Conservation (phyloP, 2,797 vertebrate species). For the Sebastes variabilis region DNA sequence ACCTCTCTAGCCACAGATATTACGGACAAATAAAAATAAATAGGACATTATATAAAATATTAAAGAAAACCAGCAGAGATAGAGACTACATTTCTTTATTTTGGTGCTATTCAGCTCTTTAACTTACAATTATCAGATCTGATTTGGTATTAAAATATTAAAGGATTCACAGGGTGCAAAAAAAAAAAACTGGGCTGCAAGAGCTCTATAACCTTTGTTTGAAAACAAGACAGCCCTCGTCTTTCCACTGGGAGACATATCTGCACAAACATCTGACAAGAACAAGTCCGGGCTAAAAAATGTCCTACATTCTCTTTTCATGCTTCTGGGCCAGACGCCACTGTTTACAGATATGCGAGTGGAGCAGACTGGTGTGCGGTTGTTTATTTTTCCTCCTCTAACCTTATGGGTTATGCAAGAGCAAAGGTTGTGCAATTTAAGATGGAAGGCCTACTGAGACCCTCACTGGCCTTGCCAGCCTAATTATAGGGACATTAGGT, state of each 20-base stretch:
- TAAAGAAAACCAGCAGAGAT: neutral
- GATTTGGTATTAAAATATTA: neutral
- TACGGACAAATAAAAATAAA: neutral
- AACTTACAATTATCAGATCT: neutral
- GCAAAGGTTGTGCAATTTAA: slow-evolving; percentile 64
- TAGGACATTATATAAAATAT: neutral
- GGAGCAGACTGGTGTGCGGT: slow-evolving; percentile 12
- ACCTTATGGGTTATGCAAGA: slow-evolving; percentile 64
- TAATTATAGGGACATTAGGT: slow-evolving; percentile 73
- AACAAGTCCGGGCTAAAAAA: neutral
- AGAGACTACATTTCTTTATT: neutral
- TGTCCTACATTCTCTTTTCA: neutral
- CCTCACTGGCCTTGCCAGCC: slow-evolving; percentile 16
- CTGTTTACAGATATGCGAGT: slow-evolving; percentile 19
- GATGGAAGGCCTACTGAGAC: slow-evolving; percentile 35
- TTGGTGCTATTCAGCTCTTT: neutral
- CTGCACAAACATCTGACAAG: slow-evolving; percentile 10
- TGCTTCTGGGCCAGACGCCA: slow-evolving; percentile 55
- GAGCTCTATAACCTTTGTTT: neutral
- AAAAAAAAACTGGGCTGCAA: neutral
- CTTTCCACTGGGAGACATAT: neutral
- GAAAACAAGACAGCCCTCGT: neutral
- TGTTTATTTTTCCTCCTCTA: slow-evolving; percentile 64
- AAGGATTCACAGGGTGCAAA: neutral
- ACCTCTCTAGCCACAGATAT: neutral